Conservation (phyloP, 2,888 invertebrate species). For the Lasioglossum lativentre region DNA sequence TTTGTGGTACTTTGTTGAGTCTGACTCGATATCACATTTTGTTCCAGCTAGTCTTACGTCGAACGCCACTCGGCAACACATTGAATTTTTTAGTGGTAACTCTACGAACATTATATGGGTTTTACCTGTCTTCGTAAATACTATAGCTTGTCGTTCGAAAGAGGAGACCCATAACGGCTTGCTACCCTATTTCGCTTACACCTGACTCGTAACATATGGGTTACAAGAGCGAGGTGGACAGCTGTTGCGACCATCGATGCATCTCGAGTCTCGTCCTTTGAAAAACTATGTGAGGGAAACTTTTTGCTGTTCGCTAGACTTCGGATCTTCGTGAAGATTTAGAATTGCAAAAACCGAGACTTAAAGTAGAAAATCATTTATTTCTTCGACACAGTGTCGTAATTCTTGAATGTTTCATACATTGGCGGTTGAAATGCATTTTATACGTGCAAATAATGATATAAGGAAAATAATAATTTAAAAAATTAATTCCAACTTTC, state of each 20-base stretch:
- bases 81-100: not conserved
- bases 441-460: not conserved
- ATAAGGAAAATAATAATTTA: too few species aligned
- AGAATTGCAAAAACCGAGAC: not conserved
- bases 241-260: not conserved
- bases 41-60: not conserved
- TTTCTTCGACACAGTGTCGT: too few species aligned
- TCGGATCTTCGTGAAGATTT: not conserved
- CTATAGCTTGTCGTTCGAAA: not conserved
- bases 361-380: too few species aligned
- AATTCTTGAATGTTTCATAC: too few species aligned
- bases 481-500: too few species aligned
- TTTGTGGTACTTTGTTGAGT: not conserved
- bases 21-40: not conserved
- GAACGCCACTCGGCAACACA: not conserved
- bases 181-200: not conserved
- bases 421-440: not conserved
- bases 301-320: not conserved
- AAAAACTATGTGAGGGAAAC: not conserved
- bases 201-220: constrained; percentile 13
- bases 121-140: not conserved
- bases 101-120: not conserved
- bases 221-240: not conserved
- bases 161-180: not conserved
- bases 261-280: not conserved